phyloP scores from a whole-genome alignment of 2,888 invertebrate species.

The Lottia scabra region DNA sequence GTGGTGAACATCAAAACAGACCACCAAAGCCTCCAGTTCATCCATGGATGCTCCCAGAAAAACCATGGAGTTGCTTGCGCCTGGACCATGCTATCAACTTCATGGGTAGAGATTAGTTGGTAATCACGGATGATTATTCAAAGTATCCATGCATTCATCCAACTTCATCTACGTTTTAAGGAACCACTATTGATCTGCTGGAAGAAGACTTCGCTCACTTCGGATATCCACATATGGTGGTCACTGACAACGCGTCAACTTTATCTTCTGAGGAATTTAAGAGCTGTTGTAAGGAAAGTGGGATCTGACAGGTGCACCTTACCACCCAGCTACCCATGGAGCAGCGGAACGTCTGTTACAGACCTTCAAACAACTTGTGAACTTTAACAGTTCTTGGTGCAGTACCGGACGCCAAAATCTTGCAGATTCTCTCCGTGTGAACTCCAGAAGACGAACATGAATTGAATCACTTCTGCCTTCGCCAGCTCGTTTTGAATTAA shows the following conservation, averaged over 20 bases:
- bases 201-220: constrained; percentile 29
- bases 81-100: no score
- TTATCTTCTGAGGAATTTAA: not conserved
- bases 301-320: not conserved
- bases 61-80: no score
- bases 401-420: no score
- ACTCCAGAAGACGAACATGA: no score
- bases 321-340: not conserved
- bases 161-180: not conserved
- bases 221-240: constrained; percentile 22
- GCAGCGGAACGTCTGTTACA: not conserved
- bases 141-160: constrained; percentile 10
- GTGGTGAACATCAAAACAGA: no score
- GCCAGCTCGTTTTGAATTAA: no score
- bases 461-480: no score
- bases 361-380: no score
- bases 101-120: not conserved
- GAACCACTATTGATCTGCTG: not conserved
- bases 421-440: no score
- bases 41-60: no score
- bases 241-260: constrained; percentile 21
- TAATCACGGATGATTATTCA: constrained; percentile 2
- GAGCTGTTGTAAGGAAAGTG: constrained; percentile 1
- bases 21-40: no score
- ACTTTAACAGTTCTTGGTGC: no score